Evolutionary conservation across 2,797 vertebrate genomes (phyloP).

Genomic region (Melanotaenia trifasciata): DNA sequence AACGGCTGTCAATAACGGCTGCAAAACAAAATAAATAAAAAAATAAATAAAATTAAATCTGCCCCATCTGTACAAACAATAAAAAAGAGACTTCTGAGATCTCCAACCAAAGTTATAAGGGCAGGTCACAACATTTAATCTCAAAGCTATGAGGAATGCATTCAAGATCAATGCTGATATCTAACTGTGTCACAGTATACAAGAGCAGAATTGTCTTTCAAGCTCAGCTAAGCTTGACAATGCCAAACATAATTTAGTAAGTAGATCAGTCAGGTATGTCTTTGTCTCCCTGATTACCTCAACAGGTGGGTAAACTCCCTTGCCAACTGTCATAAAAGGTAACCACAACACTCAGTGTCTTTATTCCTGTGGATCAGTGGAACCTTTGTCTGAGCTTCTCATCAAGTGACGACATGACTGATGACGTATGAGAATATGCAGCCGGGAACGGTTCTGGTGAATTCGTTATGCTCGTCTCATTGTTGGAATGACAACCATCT

Average conservation of each 20-base stretch:
- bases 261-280: conserved; percentile 50
- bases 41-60: no score
- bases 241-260: conserved; percentile 52
- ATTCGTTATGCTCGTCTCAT: conserved; percentile 25
- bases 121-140: conserved; percentile 54
- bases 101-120: conserved; percentile 26
- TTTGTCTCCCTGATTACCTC: conserved; percentile 47
- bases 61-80: background rate
- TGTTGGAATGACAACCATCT: conserved; percentile 63
- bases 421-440: conserved; percentile 43
- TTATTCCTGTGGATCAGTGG: conserved; percentile 53
- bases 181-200: conserved; percentile 27
- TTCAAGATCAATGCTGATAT: conserved; percentile 38
- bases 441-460: conserved; percentile 29
- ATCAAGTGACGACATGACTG: conserved; percentile 33
- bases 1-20: no score
- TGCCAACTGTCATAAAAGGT: conserved; percentile 53
- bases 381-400: conserved; percentile 62
- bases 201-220: conserved; percentile 33
- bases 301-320: conserved; percentile 50
- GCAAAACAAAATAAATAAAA: background rate
- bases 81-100: conserved; percentile 32
- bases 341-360: conserved; percentile 52
- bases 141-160: conserved; percentile 59
- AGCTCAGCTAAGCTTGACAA: conserved; percentile 31